A percentile compares a stretch with the other conserved stretches of the same genome.
These are phyloP conservation scores for Callorhinus ursinus DNA, from an alignment of 2,113 vertebrate species.

Conservation along the genomic window DNA sequence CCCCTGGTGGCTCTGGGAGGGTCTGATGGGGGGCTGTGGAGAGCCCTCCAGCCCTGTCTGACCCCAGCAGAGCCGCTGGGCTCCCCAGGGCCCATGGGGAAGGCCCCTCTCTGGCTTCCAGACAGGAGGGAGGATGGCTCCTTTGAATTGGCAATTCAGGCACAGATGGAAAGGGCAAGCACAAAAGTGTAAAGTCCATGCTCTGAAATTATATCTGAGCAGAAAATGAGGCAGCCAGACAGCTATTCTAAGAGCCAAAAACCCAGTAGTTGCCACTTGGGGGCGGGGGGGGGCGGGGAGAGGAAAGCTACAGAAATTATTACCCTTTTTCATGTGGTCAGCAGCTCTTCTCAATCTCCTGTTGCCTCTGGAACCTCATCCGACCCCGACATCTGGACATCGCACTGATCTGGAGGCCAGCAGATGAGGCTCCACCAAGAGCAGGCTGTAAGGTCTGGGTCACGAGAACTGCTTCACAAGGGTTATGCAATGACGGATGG, in stretches of 20 bases:
- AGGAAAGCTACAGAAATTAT: not conserved
- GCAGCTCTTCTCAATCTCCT: not conserved
- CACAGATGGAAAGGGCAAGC: slow-evolving; percentile 39
- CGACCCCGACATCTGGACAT: not conserved
- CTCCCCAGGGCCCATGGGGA: not conserved
- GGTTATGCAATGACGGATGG: not conserved
- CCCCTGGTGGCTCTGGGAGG: not conserved
- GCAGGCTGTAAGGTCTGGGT: not conserved
- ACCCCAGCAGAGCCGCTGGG: not conserved
- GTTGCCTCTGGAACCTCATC: not conserved
- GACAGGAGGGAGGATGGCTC: not conserved
- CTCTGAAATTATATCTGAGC: slow-evolving; percentile 21
- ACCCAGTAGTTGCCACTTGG: not conserved
- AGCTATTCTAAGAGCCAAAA: not conserved
- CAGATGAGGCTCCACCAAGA: not conserved
- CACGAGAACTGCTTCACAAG: not conserved
- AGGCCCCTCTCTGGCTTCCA: not conserved
- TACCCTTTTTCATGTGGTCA: not conserved
- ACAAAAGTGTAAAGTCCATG: not conserved
- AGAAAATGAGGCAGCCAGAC: not conserved
- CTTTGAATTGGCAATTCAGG: not conserved
- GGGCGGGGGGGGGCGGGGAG: not conserved
- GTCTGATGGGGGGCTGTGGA: not conserved
- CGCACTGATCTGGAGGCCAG: not conserved
- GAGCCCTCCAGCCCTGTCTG: not conserved